Conservation (phyloP, 2,797 vertebrate species). For the Macropus fuliginosus region DNA sequence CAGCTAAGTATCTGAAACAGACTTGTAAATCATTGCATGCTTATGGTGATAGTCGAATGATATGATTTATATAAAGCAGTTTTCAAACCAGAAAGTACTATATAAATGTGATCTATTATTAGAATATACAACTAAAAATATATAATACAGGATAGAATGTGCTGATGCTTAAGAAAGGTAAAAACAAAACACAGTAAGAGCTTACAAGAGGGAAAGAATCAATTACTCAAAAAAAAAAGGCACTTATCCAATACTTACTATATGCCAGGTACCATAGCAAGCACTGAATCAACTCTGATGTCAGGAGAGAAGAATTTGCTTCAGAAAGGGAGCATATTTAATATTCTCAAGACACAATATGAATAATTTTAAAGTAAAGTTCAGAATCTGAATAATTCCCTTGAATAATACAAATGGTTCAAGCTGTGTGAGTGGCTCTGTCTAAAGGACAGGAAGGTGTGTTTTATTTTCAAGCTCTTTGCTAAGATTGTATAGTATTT, state of each 20-base stretch:
- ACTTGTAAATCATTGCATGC: not conserved
- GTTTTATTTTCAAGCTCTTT: constrained; percentile 63
- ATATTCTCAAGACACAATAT: not conserved
- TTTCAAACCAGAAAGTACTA: not conserved
- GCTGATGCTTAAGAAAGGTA: not conserved
- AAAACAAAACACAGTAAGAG: not conserved
- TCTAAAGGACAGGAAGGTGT: constrained; percentile 44
- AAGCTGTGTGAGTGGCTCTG: constrained; percentile 52
- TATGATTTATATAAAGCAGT: not conserved
- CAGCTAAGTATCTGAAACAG: not conserved
- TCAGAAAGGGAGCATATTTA: constrained; percentile 31
- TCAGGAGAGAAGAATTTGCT: not conserved
- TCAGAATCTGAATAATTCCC: constrained; percentile 51
- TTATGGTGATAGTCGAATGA: not conserved
- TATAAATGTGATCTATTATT: not conserved
- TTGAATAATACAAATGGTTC: constrained; percentile 48
- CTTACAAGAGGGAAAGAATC: not conserved
- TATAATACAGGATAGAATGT: not conserved
- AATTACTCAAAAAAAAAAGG: not conserved
- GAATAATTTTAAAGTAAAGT: constrained; percentile 4
- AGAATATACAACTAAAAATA: not conserved
- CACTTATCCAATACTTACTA: not conserved
- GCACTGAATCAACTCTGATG: not conserved
- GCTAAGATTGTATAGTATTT: constrained; percentile 54
- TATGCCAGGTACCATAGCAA: not conserved